These are phyloP conservation scores for Caprella mutica DNA, from an alignment of 2,888 invertebrate genomes.

Conservation along the genomic window DNA sequence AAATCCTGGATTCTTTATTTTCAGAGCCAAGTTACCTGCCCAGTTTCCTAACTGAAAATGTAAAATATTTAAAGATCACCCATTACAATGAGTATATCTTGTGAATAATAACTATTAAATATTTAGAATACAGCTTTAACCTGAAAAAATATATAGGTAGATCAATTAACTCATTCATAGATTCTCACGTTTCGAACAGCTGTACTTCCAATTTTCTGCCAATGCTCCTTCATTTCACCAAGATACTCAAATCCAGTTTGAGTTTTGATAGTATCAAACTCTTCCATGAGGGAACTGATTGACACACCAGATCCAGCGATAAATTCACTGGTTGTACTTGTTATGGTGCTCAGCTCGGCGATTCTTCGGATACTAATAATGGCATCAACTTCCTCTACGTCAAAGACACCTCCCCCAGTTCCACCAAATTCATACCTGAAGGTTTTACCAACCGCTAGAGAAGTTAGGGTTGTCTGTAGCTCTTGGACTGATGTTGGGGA, in stretches of 20 bases:
- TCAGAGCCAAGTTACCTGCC: constrained; percentile 40
- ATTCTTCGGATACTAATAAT: constrained; percentile 55
- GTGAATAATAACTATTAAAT: background rate
- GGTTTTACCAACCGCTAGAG: too few species aligned
- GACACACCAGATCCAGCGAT: constrained; percentile 51
- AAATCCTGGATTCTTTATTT: constrained; percentile 39
- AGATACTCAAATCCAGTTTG: constrained; percentile 12
- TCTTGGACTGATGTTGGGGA: too few species aligned
- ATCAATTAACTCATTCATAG: too few species aligned
- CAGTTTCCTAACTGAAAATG: constrained; percentile 28
- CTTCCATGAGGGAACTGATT: constrained; percentile 45
- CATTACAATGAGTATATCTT: background rate
- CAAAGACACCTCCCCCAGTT: too few species aligned
- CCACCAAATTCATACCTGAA: too few species aligned
- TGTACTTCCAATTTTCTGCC: constrained; percentile 57
- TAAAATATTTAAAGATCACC: background rate
- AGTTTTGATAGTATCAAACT: constrained; percentile 34
- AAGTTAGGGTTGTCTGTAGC: too few species aligned
- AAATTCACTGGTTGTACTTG: constrained; percentile 40
- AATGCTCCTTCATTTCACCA: constrained; percentile 48
- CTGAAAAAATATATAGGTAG: too few species aligned
- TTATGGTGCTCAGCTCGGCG: constrained; percentile 45
- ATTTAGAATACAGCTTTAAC: too few species aligned
- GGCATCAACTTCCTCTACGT: too few species aligned
- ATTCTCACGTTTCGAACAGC: constrained; percentile 53